phyloP scores from a whole-genome alignment of 2,113 vertebrate genomes.

The Egretta garzetta region DNA sequence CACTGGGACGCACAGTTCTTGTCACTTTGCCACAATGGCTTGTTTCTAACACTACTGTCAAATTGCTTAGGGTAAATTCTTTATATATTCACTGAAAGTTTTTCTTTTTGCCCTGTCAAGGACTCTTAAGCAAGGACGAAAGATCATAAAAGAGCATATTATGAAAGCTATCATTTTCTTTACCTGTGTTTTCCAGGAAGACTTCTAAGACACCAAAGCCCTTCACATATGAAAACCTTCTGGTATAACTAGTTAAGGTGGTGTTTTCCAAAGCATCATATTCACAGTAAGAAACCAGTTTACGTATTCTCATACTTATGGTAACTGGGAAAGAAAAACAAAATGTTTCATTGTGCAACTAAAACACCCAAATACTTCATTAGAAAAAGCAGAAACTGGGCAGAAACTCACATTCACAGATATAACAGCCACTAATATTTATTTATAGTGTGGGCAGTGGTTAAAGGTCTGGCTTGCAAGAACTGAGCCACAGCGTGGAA shows the following conservation, averaged over 20 bases:
- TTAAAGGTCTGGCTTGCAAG: not conserved
- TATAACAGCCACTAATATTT: not conserved
- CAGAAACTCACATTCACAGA: not conserved
- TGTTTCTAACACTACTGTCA: not conserved
- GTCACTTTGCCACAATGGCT: not conserved
- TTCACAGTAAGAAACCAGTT: not conserved
- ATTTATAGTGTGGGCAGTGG: not conserved
- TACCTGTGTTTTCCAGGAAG: not conserved
- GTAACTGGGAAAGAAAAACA: not conserved
- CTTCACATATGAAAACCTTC: not conserved
- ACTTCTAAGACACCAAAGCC: not conserved
- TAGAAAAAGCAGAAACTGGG: not conserved
- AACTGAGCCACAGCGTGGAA: not conserved
- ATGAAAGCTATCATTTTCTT: not conserved
- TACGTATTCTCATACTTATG: not conserved
- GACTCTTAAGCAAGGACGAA: not conserved
- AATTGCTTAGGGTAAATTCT: slow-evolving; percentile 29
- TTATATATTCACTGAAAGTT: slow-evolving; percentile 8
- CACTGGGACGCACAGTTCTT: not conserved
- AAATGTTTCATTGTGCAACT: not conserved
- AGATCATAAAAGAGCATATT: not conserved
- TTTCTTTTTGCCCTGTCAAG: not conserved
- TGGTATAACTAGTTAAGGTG: not conserved
- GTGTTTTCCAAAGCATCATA: not conserved
- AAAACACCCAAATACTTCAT: not conserved